Evolutionary conservation across 2,113 vertebrate species (phyloP), one percentile per base, ranked within the genome.

Genomic region (Ranitomeya imitator): DNA sequence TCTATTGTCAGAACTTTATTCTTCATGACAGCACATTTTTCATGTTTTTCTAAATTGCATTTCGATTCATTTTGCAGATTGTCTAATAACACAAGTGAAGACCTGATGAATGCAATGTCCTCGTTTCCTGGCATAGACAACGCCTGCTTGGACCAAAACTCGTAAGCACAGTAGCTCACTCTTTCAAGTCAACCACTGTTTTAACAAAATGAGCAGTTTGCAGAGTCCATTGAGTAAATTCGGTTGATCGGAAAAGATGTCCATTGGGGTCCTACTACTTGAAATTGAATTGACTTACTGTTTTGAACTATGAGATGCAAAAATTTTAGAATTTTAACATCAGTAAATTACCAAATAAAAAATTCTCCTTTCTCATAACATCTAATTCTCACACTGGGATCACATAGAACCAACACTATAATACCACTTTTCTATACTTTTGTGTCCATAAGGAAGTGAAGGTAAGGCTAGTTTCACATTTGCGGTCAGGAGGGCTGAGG

Each of bases 121-220:
- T 94, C 95, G 85, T 97, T 95, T 92, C 97, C 97, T 55, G 97
- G 97, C 88, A 95, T 97, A 0, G 97, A 98, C 93, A 96, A 95
- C 69, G 67, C 90, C 0, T 99, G 97, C 93, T 90, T 97, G 90
- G 94, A 94, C 0, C 57, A 85, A 86, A 95, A 91, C 26, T 90
- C 52, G 95, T 96, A 93, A 95, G 95, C 93, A 76, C 18, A 60
- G 3, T 9, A 60, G 95, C 93, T 51, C 8, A 45, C 2, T n/a
- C 45, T 60, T 85, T 45, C 13, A 45, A 9, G 4, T 76, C 73
- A 37, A 18, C 26, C 45, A 11, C 37, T 52, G 71, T 45, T 19
- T 76, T 76, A 7, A 71, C 4, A 26, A 5, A 26, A n/a, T 73
- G 1, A 9, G 6, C 8, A 57, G 55, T 7, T 57, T 9, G 55